Conservation (phyloP, 2,113 vertebrate genomes). For the Talpa occidentalis region DNA sequence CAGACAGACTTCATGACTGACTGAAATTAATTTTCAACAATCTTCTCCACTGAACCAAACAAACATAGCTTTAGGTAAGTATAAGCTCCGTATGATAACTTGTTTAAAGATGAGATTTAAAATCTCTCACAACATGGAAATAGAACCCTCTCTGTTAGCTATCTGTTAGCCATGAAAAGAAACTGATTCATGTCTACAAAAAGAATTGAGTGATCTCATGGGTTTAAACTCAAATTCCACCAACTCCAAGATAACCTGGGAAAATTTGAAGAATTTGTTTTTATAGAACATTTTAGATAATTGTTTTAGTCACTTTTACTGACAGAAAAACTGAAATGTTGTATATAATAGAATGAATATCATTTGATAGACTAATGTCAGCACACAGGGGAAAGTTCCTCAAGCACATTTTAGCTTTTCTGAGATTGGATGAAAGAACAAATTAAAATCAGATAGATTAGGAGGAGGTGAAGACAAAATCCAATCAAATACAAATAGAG, state of each 20-base stretch:
- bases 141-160: not conserved
- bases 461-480: no score
- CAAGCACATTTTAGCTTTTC: no score
- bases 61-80: not conserved
- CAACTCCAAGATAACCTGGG: not conserved
- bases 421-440: no score
- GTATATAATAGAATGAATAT: not conserved
- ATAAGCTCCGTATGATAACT: not conserved
- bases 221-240: not conserved
- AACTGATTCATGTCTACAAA: not conserved
- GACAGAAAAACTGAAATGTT: not conserved
- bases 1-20: not conserved
- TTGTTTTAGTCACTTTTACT: not conserved
- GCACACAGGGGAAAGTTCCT: no score
- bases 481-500: no score
- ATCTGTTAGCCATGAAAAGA: not conserved
- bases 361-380: not conserved
- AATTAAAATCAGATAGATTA: no score
- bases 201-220: not conserved
- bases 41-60: not conserved
- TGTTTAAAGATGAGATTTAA: not conserved
- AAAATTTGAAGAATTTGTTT: not conserved
- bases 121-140: not conserved
- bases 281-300: not conserved
- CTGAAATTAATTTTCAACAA: slow-evolving; percentile 32